Evolutionary conservation across 2,113 vertebrate species (phyloP).

Genomic region (Spizaetus ornatus): DNA sequence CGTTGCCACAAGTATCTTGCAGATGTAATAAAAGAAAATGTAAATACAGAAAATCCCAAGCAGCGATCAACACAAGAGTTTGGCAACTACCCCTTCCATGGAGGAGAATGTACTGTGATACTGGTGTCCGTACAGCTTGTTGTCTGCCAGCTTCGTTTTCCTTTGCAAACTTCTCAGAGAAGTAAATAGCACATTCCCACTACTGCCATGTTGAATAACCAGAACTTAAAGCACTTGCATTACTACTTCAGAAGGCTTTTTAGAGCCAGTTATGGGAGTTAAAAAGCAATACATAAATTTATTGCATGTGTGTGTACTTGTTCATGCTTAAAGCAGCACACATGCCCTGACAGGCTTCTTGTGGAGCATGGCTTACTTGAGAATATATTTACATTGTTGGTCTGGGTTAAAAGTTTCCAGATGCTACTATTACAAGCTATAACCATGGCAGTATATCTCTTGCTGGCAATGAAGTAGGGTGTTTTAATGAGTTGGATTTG

Average conservation of each 20-base stretch:
- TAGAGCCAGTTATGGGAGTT: neutral
- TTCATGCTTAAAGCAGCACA: neutral
- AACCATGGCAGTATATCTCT: neutral
- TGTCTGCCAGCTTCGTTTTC: neutral
- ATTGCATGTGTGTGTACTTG: neutral
- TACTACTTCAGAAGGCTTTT: neutral
- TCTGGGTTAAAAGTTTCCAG: neutral
- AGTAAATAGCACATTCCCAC: neutral
- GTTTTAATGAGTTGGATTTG: neutral
- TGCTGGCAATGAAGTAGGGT: neutral
- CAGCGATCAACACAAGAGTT: neutral
- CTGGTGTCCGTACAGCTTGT: neutral
- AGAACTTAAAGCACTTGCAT: neutral
- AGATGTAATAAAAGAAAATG: neutral
- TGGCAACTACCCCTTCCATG: neutral
- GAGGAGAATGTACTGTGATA: neutral
- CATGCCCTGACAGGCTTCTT: constrained; percentile 7
- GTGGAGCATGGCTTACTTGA: neutral
- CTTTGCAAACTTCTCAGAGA: neutral
- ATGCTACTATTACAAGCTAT: neutral
- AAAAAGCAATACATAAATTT: constrained; percentile 28
- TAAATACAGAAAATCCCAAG: neutral
- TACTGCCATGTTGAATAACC: neutral
- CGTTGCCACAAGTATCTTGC: neutral
- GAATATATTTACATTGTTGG: neutral